A percentile compares a stretch with the other conserved stretches of the same genome.
These are phyloP conservation scores for Sturnira hondurensis DNA, from an alignment of 2,113 vertebrate species.

Conservation along the genomic window DNA sequence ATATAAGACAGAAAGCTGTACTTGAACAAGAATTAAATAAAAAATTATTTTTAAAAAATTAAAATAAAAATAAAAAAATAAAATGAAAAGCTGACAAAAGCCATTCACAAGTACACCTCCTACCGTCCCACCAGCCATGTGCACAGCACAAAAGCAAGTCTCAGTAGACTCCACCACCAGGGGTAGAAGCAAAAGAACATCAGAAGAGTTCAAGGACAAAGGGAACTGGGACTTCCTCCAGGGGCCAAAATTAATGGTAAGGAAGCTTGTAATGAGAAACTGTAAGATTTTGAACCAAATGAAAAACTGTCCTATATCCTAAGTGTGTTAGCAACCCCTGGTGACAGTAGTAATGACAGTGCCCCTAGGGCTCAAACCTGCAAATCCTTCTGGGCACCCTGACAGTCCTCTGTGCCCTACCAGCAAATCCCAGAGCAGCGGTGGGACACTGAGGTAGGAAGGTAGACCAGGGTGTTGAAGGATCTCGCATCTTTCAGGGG, in stretches of 20 bases:
- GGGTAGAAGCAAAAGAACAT: neutral
- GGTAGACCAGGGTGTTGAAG: neutral
- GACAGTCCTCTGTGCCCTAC: neutral
- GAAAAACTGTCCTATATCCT: neutral
- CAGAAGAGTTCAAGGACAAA: neutral
- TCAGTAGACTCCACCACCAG: neutral
- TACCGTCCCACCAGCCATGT: neutral
- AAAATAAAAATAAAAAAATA: no score
- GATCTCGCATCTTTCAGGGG: neutral
- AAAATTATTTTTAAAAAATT: no score
- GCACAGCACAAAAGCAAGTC: neutral
- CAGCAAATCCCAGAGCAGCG: neutral
- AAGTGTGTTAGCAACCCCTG: neutral
- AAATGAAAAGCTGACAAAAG: neutral
- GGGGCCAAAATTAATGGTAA: neutral
- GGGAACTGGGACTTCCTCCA: neutral
- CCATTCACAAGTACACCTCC: neutral
- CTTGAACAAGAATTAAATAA: no score
- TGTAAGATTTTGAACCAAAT: neutral
- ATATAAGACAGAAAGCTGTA: no score
- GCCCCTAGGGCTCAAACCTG: neutral
- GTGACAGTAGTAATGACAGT: neutral
- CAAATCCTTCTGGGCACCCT: neutral
- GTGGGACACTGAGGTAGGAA: neutral
- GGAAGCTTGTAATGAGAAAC: neutral